Conservation (phyloP, 2,113 vertebrate genomes). For the Gorsachius goisagi region DNA sequence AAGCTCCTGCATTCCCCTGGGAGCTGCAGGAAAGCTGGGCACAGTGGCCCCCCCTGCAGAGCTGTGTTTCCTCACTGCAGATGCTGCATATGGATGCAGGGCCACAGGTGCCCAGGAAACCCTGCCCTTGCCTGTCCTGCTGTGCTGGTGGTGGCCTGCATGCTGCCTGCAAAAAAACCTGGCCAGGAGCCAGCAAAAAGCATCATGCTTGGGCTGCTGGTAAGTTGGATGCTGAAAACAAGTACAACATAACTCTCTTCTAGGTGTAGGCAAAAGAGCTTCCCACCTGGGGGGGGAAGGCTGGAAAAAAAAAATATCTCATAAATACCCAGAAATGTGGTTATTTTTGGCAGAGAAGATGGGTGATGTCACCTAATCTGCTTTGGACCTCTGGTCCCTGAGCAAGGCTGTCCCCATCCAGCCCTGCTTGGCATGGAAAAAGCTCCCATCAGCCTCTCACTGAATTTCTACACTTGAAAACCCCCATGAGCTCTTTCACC, state of each 20-base stretch:
- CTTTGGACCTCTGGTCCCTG: background rate
- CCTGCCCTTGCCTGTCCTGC: background rate
- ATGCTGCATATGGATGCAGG: no score
- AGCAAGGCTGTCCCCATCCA: background rate
- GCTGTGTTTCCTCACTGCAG: rapidly evolving
- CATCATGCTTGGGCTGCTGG: rapidly evolving
- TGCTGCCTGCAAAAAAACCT: background rate
- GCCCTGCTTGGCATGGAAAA: background rate
- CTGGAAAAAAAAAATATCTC: background rate
- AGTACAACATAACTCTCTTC: background rate
- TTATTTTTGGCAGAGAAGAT: background rate
- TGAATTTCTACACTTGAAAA: background rate
- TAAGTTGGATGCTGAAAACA: background rate
- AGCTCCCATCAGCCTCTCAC: background rate
- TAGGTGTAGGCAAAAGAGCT: background rate
- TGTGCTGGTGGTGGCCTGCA: background rate
- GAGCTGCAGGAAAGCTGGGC: background rate
- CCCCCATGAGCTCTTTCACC: background rate
- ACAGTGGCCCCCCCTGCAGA: background rate
- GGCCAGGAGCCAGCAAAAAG: background rate
- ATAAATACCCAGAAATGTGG: background rate
- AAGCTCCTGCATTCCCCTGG: background rate
- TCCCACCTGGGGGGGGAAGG: background rate
- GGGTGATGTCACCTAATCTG: background rate
- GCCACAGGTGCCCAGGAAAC: background rate